These are phyloP conservation scores for Wiebesia pumilae DNA, from an alignment of 1,140 invertebrate species.

Conservation along the genomic window DNA sequence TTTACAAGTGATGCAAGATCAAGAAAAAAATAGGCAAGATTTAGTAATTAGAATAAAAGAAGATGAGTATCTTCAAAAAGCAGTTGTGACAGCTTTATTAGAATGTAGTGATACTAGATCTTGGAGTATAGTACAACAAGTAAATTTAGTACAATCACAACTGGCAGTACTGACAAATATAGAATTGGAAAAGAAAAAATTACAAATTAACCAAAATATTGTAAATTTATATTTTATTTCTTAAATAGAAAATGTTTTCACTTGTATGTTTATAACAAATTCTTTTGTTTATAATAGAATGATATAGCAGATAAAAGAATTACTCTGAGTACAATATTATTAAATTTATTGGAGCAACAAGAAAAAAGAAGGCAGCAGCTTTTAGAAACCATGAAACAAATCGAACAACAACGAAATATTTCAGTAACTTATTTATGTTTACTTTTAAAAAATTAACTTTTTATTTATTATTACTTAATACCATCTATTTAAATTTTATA, in stretches of 20 bases:
- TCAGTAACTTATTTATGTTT: slow-evolving; percentile 57
- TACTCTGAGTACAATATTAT: slow-evolving; percentile 81
- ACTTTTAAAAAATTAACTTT: neutral
- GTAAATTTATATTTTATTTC: slow-evolving; percentile 70
- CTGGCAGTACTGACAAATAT: slow-evolving; percentile 83
- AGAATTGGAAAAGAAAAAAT: slow-evolving; percentile 83
- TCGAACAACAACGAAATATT: slow-evolving; percentile 78
- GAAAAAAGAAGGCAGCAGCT: slow-evolving; percentile 81
- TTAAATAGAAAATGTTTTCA: neutral
- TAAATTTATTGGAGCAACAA: slow-evolving; percentile 85
- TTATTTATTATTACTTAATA: too few relatives aligned
- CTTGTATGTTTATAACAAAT: slow-evolving; percentile 3
- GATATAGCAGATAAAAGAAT: slow-evolving; percentile 84
- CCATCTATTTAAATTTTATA: too few relatives aligned
- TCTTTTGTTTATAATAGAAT: slow-evolving; percentile 73
- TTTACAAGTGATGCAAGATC: slow-evolving; percentile 77
- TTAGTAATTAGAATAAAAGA: slow-evolving; percentile 78
- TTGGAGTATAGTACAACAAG: slow-evolving; percentile 86
- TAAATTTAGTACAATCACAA: slow-evolving; percentile 85
- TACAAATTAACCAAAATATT: slow-evolving; percentile 81
- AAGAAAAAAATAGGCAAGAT: slow-evolving; percentile 77
- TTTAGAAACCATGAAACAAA: slow-evolving; percentile 81
- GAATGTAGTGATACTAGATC: slow-evolving; percentile 84
- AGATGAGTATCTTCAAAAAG: slow-evolving; percentile 84
- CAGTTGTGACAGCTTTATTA: slow-evolving; percentile 82